Evolutionary conservation across 2,113 vertebrate species (phyloP), one percentile per base, ranked within the genome.

Genomic region (Hoplias malabaricus): DNA sequence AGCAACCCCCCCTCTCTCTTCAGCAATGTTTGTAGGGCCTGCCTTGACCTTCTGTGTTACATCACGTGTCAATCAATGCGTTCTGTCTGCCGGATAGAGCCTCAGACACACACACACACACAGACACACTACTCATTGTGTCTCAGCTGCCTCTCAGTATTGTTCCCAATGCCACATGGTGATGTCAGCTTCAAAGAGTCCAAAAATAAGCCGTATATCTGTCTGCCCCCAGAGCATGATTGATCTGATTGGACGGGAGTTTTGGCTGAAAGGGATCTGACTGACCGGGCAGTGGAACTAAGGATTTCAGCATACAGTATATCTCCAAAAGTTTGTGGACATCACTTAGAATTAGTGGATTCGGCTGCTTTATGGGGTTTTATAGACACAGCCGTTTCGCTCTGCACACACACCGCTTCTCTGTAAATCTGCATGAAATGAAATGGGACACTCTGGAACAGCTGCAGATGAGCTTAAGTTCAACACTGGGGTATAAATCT

Each of bases 1-100:
- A n/a, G n/a, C n/a, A n/a, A n/a, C n/a, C 59, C 31, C 16, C 29
- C 31, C 16, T 29, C 40, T 21, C 31, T 38, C 43, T 38, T n/a
- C 25, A 12, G 31, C n/a, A 75, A 38, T 72, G 67, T 78, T 70
- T 78, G 29, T 53, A 77, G 29, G 21, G 36, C 12, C 10, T 27
- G 42, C 50, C 62, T 56, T 81, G 57, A 56, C 67, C 57, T 81
- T 81, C 13, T 38, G 71, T 71, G 66, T 76, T 57, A 72, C 73
- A 59, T 72, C 67, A 73, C 21, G 23, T n/a, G 62, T 46, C 67
- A 50, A 34, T 40, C 73, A 73, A 14, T 34, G 48, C 9, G 9
- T 13, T 75, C 43, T 53, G 29, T 34, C 5, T 13, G 43, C 12
- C 19, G 57, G 57, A 19, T 5, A 33, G 43, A 14, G 2, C 8